phyloP scores from a whole-genome alignment of 2,797 vertebrate genomes.

The Ctenopoma multispine region DNA sequence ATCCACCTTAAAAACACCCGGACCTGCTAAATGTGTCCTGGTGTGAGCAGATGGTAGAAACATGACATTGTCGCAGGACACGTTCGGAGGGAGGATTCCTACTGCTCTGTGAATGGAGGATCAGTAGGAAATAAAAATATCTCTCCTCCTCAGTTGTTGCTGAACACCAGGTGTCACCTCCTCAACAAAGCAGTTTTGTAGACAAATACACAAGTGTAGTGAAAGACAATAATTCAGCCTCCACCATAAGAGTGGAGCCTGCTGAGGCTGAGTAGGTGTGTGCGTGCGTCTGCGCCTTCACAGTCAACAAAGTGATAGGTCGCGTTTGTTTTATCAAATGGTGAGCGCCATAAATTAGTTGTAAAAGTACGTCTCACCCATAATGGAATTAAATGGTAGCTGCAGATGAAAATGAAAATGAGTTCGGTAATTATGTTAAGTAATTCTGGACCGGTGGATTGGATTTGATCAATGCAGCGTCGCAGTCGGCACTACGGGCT shows the following conservation, averaged over 20 bases:
- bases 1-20: background rate
- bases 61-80: conserved; percentile 17
- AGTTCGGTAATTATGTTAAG: conserved; percentile 52
- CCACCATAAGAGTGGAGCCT: conserved; percentile 3
- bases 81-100: conserved; percentile 20
- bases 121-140: conserved; percentile 27
- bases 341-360: background rate
- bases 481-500: conserved; percentile 33
- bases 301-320: background rate
- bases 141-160: conserved; percentile 31
- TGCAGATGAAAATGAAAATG: conserved; percentile 36
- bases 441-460: conserved; percentile 40
- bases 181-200: conserved; percentile 23
- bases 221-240: background rate
- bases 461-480: conserved; percentile 45
- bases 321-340: background rate
- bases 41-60: conserved; percentile 52
- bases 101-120: conserved; percentile 33
- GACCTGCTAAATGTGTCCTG: conserved; percentile 21
- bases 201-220: background rate
- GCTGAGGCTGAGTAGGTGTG: conserved; percentile 14
- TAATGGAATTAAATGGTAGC: conserved; percentile 33
- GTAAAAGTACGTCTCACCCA: conserved; percentile 3
- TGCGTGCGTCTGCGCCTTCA: conserved; percentile 1
- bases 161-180: conserved; percentile 37